Conservation (phyloP, 2,888 invertebrate species). For the Leucophenga maculata region DNA sequence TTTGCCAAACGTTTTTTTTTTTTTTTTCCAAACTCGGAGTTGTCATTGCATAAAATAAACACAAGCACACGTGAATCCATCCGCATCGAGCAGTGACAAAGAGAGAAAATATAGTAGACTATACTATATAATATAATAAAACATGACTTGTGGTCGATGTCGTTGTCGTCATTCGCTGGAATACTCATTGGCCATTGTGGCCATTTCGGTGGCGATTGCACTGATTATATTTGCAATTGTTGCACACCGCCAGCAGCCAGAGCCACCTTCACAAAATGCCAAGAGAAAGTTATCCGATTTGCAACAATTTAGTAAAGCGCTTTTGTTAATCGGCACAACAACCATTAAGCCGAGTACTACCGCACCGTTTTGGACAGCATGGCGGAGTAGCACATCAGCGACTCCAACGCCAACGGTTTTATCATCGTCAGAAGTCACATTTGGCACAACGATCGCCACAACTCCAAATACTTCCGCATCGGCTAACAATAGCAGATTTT, state of each 20-base stretch:
- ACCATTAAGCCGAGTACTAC: constrained; percentile 31
- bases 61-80: constrained; percentile 7
- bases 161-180: constrained; percentile 41
- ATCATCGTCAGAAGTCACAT: constrained; percentile 15
- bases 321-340: constrained; percentile 53
- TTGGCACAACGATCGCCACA: constrained; percentile 9
- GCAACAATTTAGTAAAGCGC: not conserved
- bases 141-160: constrained; percentile 52
- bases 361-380: not conserved
- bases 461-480: constrained; percentile 47
- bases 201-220: constrained; percentile 50
- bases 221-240: constrained; percentile 62
- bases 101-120: not conserved
- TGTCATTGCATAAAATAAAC: constrained; percentile 6
- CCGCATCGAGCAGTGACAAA: constrained; percentile 12
- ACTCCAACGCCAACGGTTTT: constrained; percentile 16
- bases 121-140: not conserved
- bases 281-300: constrained; percentile 41
- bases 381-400: constrained; percentile 27
- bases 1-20: not conserved
- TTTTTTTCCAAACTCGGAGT: not conserved
- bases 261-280: constrained; percentile 36
- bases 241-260: constrained; percentile 41
- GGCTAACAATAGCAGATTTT: constrained; percentile 32
- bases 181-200: constrained; percentile 43